Percentiles rank a stretch among this genome's conserved stretches.
Evolutionary conservation across 1,140 invertebrate species (phyloP).

Genomic region (Hypsibius dujardini): DNA sequence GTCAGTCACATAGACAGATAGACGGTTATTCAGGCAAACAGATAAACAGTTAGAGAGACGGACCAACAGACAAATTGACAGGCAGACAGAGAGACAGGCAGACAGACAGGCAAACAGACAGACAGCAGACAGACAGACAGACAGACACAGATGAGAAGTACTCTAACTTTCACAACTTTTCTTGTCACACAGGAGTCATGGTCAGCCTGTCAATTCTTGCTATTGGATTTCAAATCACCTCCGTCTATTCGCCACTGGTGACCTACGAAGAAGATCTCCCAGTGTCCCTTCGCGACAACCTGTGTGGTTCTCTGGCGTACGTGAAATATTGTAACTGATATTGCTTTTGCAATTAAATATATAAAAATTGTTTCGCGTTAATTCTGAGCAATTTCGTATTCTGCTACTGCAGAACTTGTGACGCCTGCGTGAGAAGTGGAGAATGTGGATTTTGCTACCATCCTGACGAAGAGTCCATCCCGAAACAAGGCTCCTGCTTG

Average conservation of each 20-base stretch:
- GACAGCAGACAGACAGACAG: too few species aligned
- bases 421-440: constrained; percentile 32
- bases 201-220: constrained; percentile 36
- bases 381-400: too few species aligned
- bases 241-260: constrained; percentile 33
- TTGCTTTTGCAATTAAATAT: too few species aligned
- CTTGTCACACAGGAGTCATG: constrained; percentile 31
- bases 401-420: constrained; percentile 31
- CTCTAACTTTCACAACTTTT: background rate
- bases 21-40: too few species aligned
- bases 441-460: constrained; percentile 38
- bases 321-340: too few species aligned
- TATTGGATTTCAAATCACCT: constrained; percentile 37
- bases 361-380: too few species aligned
- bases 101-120: too few species aligned
- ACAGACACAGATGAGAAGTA: background rate
- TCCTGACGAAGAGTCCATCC: constrained; percentile 17
- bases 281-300: too few species aligned
- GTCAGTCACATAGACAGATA: too few species aligned
- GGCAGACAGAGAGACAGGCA: background rate
- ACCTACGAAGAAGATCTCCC: constrained; percentile 26
- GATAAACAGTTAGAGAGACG: too few species aligned
- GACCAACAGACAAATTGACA: background rate
- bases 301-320: too few species aligned
- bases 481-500: constrained; percentile 29